These are phyloP conservation scores for Tetranychus piercei DNA, from an alignment of 2,888 invertebrate species.

Conservation along the genomic window DNA sequence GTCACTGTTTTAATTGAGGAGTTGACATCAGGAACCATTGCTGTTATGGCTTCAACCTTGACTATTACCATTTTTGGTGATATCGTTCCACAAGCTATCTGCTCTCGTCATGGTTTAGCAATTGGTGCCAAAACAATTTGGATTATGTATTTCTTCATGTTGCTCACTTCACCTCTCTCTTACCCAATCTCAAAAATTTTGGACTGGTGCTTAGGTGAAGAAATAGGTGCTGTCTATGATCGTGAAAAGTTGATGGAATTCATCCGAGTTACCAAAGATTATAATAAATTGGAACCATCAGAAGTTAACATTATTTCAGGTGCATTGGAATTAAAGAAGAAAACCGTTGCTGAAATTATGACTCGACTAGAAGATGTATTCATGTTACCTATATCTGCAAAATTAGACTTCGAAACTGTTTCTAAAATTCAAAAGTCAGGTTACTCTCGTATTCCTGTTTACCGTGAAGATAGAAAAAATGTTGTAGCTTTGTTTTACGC, in stretches of 20 bases:
- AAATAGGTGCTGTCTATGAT: constrained; percentile 91
- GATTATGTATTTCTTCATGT: constrained; percentile 77
- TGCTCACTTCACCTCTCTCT: constrained; percentile 73
- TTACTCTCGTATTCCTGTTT: constrained; percentile 89
- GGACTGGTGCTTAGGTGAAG: constrained; percentile 81
- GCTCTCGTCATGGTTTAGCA: constrained; percentile 80
- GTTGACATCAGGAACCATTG: constrained; percentile 71
- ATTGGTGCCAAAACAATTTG: constrained; percentile 85
- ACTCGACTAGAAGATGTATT: constrained; percentile 86
- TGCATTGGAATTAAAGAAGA: constrained; percentile 79
- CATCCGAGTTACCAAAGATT: constrained; percentile 57
- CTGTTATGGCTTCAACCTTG: constrained; percentile 72
- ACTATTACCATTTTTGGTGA: constrained; percentile 91
- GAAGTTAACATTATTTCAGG: constrained; percentile 79
- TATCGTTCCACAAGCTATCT: constrained; percentile 84
- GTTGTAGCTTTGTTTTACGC: constrained; percentile 85
- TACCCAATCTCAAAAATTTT: constrained; percentile 70
- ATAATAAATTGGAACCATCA: constrained; percentile 38
- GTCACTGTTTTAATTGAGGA: constrained; percentile 88
- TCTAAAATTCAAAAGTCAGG: constrained; percentile 89
- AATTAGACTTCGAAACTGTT: constrained; percentile 88
- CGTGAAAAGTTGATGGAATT: constrained; percentile 85
- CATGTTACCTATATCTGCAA: constrained; percentile 73
- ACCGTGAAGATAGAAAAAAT: constrained; percentile 59
- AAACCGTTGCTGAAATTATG: constrained; percentile 84